Conservation (phyloP, 2,888 invertebrate genomes). For the Drosophila meridionalis region DNA sequence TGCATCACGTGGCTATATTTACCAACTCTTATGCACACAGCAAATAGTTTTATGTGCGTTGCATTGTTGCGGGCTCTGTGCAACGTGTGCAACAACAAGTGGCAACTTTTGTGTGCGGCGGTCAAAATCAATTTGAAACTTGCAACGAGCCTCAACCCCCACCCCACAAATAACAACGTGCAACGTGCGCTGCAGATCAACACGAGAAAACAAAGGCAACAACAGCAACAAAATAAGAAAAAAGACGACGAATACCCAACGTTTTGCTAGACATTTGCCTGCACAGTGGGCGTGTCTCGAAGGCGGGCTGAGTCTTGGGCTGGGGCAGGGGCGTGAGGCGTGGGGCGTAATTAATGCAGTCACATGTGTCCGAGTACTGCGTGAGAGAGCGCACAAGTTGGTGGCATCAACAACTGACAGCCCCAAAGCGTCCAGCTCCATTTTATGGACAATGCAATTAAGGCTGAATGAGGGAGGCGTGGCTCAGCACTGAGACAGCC, state of each 20-base stretch:
- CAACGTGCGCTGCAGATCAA: constrained; percentile 49
- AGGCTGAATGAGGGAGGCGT: constrained; percentile 26
- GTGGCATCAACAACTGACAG: constrained; percentile 13
- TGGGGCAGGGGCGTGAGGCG: background rate
- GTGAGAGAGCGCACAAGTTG: constrained; percentile 12
- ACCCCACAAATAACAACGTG: constrained; percentile 13
- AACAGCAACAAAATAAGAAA: background rate
- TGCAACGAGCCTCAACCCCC: background rate
- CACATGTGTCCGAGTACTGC: constrained; percentile 40
- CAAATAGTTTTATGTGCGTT: background rate
- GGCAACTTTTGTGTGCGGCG: constrained; percentile 16
- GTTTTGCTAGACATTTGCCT: constrained; percentile 3
- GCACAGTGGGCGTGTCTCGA: constrained; percentile 23
- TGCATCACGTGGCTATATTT: constrained; percentile 17
- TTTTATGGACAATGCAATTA: constrained; percentile 54
- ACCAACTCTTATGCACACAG: background rate
- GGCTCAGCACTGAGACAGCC: background rate
- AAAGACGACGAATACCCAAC: background rate
- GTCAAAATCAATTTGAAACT: constrained; percentile 36
- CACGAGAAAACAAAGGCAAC: background rate
- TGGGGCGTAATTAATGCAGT: constrained; percentile 60
- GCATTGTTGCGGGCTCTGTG: constrained; percentile 25
- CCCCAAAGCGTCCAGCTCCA: constrained; percentile 15
- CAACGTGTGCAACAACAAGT: constrained; percentile 44
- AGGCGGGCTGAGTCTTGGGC: background rate